Percentiles rank a stretch among this genome's conserved stretches.
phyloP scores from a whole-genome alignment of 2,113 vertebrate species.

The Motacilla tschutschensis region DNA sequence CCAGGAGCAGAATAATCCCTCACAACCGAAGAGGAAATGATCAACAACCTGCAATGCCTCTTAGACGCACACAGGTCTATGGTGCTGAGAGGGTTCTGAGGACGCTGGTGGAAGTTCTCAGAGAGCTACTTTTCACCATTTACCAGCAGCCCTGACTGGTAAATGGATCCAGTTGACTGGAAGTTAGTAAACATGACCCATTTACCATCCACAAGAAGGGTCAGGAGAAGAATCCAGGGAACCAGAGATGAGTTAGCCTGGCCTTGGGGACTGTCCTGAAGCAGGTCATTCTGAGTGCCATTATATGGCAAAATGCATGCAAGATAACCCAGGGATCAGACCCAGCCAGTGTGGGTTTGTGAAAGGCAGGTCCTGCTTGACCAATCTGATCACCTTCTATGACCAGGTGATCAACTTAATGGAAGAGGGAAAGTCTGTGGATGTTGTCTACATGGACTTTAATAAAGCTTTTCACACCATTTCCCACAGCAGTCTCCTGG shows the following conservation, averaged over 20 bases:
- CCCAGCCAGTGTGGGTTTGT: background rate
- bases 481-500: background rate
- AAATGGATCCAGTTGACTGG: background rate
- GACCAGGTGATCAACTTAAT: no score
- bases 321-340: background rate
- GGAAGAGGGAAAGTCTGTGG: background rate
- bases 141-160: background rate
- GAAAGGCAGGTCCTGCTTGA: background rate
- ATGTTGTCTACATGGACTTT: background rate
- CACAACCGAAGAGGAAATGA: background rate
- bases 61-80: background rate
- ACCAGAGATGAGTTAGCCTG: background rate
- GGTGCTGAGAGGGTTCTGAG: background rate
- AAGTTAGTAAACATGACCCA: background rate
- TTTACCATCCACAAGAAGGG: background rate
- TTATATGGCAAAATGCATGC: background rate
- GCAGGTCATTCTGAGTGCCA: background rate
- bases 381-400: background rate
- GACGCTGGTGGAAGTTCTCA: background rate
- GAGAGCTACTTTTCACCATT: background rate
- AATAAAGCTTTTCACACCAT: background rate
- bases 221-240: background rate
- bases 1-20: background rate
- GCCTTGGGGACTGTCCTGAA: background rate
- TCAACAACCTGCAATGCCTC: background rate